A percentile compares a stretch with the other conserved stretches of the same genome.
phyloP scores from a whole-genome alignment of 2,888 invertebrate genomes.

The Noctuana brunneofusca region DNA sequence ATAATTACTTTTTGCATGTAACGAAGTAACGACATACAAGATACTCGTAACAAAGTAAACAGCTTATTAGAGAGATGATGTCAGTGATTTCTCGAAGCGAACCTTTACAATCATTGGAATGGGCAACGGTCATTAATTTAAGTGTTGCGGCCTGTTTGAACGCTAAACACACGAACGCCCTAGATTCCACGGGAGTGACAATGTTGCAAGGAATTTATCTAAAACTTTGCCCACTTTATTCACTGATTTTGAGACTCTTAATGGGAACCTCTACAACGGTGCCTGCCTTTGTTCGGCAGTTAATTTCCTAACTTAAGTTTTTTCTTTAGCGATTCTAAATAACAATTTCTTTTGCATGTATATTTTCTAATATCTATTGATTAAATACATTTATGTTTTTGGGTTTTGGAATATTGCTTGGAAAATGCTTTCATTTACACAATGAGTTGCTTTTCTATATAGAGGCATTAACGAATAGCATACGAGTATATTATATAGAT shows the following conservation, averaged over 20 bases:
- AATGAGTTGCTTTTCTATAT: too few species aligned
- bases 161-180: slow-evolving; percentile 28
- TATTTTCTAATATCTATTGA: too few species aligned
- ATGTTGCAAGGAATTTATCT: slow-evolving; percentile 25
- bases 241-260: not conserved
- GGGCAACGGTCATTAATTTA: slow-evolving; percentile 20
- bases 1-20: too few species aligned
- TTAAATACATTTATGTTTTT: too few species aligned
- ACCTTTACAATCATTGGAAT: slow-evolving; percentile 11
- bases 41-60: not conserved
- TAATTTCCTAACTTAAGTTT: not conserved
- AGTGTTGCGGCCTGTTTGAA: slow-evolving; percentile 18
- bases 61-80: not conserved
- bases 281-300: not conserved
- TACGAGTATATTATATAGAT: too few species aligned
- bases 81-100: slow-evolving; percentile 21
- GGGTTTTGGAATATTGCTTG: too few species aligned
- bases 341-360: too few species aligned
- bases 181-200: slow-evolving; percentile 24
- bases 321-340: too few species aligned
- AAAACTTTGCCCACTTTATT: not conserved
- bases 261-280: not conserved
- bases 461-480: too few species aligned
- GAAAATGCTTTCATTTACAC: too few species aligned
- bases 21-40: not conserved